phyloP scores from a whole-genome alignment of 2,113 vertebrate genomes.

The Ammospiza nelsoni region DNA sequence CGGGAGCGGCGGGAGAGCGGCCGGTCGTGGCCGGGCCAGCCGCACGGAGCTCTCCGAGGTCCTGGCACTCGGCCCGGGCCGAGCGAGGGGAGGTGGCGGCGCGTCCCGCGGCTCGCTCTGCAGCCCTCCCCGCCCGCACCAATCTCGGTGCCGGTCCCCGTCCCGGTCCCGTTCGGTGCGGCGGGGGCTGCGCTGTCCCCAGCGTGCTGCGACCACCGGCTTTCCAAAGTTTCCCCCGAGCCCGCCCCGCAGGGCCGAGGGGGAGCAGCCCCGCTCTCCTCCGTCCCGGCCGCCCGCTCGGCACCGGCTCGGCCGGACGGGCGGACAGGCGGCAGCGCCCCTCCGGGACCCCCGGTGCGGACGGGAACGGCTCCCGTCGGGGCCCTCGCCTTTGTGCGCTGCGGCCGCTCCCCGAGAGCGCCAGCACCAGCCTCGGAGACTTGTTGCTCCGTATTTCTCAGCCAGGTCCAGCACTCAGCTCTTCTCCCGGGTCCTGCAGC shows the following conservation, averaged over 20 bases:
- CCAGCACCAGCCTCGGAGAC: neutral
- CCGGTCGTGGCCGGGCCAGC: neutral
- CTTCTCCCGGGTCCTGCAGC: neutral
- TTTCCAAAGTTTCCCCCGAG: neutral
- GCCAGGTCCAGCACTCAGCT: neutral
- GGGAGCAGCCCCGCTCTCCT: neutral
- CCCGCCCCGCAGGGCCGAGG: neutral
- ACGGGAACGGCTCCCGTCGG: neutral
- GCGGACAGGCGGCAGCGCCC: neutral
- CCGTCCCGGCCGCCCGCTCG: neutral
- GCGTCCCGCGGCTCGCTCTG: neutral
- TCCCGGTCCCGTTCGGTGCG: neutral
- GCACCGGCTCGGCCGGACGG: neutral
- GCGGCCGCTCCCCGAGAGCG: neutral
- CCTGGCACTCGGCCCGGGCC: neutral
- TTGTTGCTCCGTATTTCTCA: slow-evolving; percentile 20
- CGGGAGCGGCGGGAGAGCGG: neutral
- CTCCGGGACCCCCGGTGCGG: neutral
- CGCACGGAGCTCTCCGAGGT: slow-evolving; percentile 53
- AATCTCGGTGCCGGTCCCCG: neutral
- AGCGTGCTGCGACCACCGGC: neutral
- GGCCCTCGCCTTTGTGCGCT: neutral
- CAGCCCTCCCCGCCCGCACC: neutral
- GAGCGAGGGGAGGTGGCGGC: too few species aligned
- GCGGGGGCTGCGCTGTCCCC: neutral